A percentile compares a stretch with the other conserved stretches of the same genome.
Evolutionary conservation across 2,888 invertebrate genomes (phyloP).

Genomic region (Hedya salicella): DNA sequence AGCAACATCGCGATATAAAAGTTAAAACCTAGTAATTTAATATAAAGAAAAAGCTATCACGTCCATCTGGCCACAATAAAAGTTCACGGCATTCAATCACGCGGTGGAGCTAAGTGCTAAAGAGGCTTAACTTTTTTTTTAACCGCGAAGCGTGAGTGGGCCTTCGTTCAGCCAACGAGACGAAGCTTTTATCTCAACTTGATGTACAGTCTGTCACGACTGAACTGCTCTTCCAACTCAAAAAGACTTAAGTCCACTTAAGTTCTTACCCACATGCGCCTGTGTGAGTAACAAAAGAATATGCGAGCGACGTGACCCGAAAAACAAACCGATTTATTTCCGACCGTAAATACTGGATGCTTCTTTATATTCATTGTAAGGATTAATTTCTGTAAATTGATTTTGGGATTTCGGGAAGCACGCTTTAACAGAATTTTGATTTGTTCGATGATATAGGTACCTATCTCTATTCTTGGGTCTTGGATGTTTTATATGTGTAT

Average conservation of each 20-base stretch:
- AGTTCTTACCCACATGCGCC: not conserved
- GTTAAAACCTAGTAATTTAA: not conserved
- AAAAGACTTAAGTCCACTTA: constrained; percentile 7
- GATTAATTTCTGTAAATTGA: constrained; percentile 36
- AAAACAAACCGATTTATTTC: constrained; percentile 75
- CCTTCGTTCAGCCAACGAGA: constrained; percentile 54
- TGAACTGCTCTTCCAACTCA: constrained; percentile 28
- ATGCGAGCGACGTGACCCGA: constrained; percentile 76
- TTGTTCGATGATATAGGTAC: not conserved
- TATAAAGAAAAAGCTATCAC: constrained; percentile 29
- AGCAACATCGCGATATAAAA: no score
- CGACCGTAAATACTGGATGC: constrained; percentile 50
- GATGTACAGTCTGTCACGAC: constrained; percentile 81
- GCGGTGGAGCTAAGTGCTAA: constrained; percentile 64
- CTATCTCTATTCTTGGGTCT: no score
- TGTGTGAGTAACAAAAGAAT: not conserved
- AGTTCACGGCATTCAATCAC: constrained; percentile 57
- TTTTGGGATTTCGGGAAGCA: constrained; percentile 20
- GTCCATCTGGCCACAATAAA: constrained; percentile 42
- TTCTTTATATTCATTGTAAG: constrained; percentile 41
- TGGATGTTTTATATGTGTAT: no score
- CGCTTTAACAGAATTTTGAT: constrained; percentile 5
- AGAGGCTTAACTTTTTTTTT: constrained; percentile 56
- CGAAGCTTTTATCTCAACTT: constrained; percentile 78
- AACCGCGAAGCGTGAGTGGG: constrained; percentile 63